These are phyloP conservation scores for Camponotus pennsylvanicus DNA, from an alignment of 1,140 invertebrate genomes.

Conservation along the genomic window DNA sequence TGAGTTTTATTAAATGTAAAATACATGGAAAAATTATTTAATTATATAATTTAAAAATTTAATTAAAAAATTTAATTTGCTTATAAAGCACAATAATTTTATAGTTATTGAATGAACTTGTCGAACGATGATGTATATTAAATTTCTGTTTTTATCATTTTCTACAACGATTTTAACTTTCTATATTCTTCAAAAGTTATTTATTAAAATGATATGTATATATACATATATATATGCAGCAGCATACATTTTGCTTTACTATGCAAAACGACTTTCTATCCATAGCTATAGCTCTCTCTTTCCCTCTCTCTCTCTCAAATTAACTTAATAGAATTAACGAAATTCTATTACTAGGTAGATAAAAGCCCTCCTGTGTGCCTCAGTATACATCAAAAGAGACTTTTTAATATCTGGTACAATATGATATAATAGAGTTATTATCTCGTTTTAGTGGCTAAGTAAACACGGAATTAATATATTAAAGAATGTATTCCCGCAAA, in stretches of 20 bases:
- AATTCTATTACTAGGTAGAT: conserved; percentile 51
- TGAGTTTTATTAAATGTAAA: background rate
- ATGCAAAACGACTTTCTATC: conserved; percentile 42
- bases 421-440: conserved; percentile 24
- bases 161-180: background rate
- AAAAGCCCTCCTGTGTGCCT: conserved; percentile 37
- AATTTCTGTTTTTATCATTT: conserved; percentile 3
- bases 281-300: background rate
- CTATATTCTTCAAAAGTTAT: background rate
- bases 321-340: conserved; percentile 51
- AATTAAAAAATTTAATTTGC: background rate
- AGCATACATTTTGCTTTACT: conserved; percentile 43
- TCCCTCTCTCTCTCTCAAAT: conserved; percentile 13
- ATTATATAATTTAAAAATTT: background rate
- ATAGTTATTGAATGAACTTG: background rate
- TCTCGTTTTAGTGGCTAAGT: conserved; percentile 30
- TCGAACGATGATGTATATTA: background rate
- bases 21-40: background rate
- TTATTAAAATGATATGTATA: conserved; percentile 46
- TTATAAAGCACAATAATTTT: background rate
- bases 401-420: conserved; percentile 43
- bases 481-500: background rate
- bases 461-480: conserved; percentile 37
- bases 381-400: conserved; percentile 30
- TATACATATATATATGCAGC: background rate